Conservation (phyloP, 2,888 invertebrate genomes). For the Blera fallax region DNA sequence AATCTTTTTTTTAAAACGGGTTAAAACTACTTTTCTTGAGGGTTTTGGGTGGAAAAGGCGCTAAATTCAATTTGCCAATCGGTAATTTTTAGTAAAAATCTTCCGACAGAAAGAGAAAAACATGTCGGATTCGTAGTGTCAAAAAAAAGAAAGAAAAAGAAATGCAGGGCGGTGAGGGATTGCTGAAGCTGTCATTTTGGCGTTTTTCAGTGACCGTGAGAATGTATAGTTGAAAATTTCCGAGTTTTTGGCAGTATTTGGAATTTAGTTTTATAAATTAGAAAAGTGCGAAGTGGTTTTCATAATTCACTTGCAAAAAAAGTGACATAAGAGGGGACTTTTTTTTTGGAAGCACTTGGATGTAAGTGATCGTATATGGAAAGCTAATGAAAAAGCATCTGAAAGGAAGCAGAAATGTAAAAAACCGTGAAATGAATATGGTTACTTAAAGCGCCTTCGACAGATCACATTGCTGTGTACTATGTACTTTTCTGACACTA, state of each 20-base stretch:
- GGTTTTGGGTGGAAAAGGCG: neutral
- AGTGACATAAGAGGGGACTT: neutral
- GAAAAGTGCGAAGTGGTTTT: neutral
- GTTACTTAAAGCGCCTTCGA: no score
- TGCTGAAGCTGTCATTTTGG: conserved; percentile 21
- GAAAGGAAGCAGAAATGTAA: no score
- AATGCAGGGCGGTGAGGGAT: neutral
- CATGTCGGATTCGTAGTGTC: conserved; percentile 25
- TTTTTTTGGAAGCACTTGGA: neutral
- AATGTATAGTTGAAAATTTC: neutral
- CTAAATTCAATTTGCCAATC: neutral
- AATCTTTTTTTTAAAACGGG: neutral
- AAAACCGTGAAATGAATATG: no score
- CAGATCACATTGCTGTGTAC: no score
- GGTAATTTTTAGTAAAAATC: neutral
- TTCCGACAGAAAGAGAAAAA: conserved; percentile 6
- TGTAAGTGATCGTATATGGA: no score
- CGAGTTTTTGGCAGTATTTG: neutral
- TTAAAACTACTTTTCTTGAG: neutral
- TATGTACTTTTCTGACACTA: no score
- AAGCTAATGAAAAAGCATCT: no score
- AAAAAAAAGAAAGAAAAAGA: conserved; percentile 17
- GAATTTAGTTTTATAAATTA: neutral
- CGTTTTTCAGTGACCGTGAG: conserved; percentile 5
- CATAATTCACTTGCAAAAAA: neutral